Evolutionary conservation across 2,113 vertebrate genomes (phyloP).

Genomic region (Thinocorus orbignyianus): DNA sequence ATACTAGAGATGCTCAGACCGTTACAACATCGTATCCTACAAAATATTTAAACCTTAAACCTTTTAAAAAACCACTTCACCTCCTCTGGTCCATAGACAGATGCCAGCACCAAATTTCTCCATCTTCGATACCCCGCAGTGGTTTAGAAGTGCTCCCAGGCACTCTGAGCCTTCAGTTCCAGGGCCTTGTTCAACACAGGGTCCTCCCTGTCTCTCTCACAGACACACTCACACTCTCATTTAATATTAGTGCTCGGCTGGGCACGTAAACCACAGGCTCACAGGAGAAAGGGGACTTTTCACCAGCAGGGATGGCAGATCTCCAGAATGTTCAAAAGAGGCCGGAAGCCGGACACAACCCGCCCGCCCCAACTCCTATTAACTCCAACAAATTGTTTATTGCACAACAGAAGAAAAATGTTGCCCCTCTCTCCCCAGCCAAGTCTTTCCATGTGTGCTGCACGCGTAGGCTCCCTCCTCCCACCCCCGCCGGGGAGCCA

Average conservation of each 20-base stretch:
- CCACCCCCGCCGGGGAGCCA: slow-evolving; percentile 1
- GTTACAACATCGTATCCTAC: neutral
- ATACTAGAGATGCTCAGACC: neutral
- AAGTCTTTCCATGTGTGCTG: slow-evolving; percentile 61
- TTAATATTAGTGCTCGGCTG: neutral
- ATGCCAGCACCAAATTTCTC: neutral
- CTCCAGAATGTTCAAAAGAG: slow-evolving; percentile 54
- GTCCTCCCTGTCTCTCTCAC: neutral
- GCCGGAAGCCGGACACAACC: slow-evolving; percentile 24
- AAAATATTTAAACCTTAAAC: neutral
- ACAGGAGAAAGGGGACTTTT: slow-evolving; percentile 28
- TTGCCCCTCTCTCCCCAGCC: slow-evolving; percentile 20
- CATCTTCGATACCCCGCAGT: neutral
- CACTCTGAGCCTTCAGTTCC: neutral
- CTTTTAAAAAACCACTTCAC: neutral
- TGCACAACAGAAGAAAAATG: slow-evolving; percentile 60
- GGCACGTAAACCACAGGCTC: neutral
- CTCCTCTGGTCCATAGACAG: neutral
- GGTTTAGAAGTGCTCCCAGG: neutral
- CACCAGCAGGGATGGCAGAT: slow-evolving; percentile 50
- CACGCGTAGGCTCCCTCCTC: slow-evolving; percentile 39
- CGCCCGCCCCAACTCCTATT: slow-evolving; percentile 46
- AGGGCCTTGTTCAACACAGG: neutral
- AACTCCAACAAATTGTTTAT: slow-evolving; percentile 74
- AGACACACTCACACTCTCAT: neutral